Conservation (phyloP, 1,140 invertebrate genomes). For the Drosophila willistoni region DNA sequence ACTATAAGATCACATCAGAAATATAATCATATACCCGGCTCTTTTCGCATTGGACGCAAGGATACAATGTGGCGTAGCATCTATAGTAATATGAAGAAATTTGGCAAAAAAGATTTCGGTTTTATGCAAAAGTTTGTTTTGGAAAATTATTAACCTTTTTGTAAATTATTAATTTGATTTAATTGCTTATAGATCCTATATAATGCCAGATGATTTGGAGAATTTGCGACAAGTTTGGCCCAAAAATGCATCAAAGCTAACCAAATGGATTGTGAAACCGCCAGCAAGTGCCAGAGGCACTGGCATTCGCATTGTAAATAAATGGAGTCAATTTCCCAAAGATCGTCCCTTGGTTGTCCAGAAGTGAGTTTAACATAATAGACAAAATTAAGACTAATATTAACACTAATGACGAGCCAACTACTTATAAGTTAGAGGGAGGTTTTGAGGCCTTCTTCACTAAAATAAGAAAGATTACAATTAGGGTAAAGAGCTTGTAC, state of each 20-base stretch:
- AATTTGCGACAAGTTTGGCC: conserved; percentile 93
- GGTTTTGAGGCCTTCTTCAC: too few relatives aligned
- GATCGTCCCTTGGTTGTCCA: conserved; percentile 95
- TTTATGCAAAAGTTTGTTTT: conserved; percentile 91
- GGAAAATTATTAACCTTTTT: too few relatives aligned
- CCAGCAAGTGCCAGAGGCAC: conserved; percentile 97
- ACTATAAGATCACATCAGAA: conserved; percentile 95
- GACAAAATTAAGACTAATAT: too few relatives aligned
- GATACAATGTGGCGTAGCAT: conserved; percentile 96
- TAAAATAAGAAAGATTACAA: too few relatives aligned
- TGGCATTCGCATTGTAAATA: conserved; percentile 96
- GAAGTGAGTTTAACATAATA: conserved; percentile 72
- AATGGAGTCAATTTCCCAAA: conserved; percentile 96
- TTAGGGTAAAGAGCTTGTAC: too few relatives aligned
- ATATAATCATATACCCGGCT: conserved; percentile 98
- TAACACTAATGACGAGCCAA: too few relatives aligned
- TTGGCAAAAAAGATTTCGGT: conserved; percentile 91
- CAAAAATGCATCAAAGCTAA: conserved; percentile 87
- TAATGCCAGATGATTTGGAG: conserved; percentile 94
- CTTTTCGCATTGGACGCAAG: conserved; percentile 98
- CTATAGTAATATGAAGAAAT: conserved; percentile 89
- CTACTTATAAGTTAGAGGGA: too few relatives aligned
- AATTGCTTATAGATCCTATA: conserved; percentile 87
- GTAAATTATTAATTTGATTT: not conserved
- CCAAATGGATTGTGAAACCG: conserved; percentile 92